Evolutionary conservation across 2,797 vertebrate genomes (phyloP), one percentile per base, ranked within the genome.

Genomic region (Myiotriccus ornatus): DNA sequence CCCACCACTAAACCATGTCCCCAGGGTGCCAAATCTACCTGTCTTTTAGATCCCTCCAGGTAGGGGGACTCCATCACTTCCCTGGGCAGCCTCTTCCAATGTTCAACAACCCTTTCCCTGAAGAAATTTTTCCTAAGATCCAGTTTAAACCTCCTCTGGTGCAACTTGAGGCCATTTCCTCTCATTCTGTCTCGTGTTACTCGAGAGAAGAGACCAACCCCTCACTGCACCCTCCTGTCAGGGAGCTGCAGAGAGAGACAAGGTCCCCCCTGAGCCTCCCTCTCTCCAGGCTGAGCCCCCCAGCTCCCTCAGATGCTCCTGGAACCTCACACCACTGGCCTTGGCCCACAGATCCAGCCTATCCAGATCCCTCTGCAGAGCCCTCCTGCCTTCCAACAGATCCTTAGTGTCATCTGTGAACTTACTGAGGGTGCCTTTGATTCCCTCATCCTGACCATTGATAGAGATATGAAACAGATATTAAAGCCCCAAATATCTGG

Each of bases 141-240:
- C 75, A 30, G 18, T 12, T 49, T 25, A 39, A 80, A 37, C 32
- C 20, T 44, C 35, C 32, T 41, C 28, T 56, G 14, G 8, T 34
- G 35, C 14, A 30, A 14, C 14, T 10, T 60, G 41, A 14, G 32
- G 23, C 67, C 60, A 15, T 49, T 39, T 37, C 41, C 35, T 62
- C 32, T 68, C 53, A 9, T 23, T 25, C 27, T 60, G 32, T 41
- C 39, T n/a, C 30, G 20, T 86, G 21, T 37, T 24, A 27, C 27
- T 6, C 24, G 13, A 9, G 23, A 28, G 49, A 55, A 62, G 47
- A 68, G 13, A 16, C 6, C 0, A 0, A 22, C 3, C 6, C 39
- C 12, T 13, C 30, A n/a, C 22, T 23, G 10, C 27, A 55, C 3
- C 18, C 23, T 73, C 34, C 60, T n/a, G 27, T 8, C 60, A 62